Evolutionary conservation across 1,140 invertebrate genomes (phyloP), one percentile per base, ranked within the genome.

Genomic region (Xylocopa sonorina): DNA sequence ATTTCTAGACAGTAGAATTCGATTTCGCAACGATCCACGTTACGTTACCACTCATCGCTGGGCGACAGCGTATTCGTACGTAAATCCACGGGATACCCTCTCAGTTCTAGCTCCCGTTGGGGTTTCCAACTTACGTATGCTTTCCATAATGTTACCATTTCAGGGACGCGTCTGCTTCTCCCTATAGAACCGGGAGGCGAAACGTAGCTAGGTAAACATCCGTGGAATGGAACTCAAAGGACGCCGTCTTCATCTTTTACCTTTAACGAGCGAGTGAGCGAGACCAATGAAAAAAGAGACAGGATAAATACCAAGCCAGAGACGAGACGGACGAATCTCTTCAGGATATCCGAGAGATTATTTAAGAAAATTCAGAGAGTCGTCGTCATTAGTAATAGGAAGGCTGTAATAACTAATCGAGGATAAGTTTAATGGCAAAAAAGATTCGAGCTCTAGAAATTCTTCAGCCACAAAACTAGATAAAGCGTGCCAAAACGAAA

Each of bases 161-260:
- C 12, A 34, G 16, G 34, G n/a, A 50, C 12, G 12, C 24, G n/a
- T 41, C 41, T 24, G 16, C 58, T 29, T 63, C 27, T 64, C 46
- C 60, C 58, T 9, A 0, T 14, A 41, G 55, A 62, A 43, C 32
- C 29, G n/a, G 27, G 58, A n/a, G 18, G 43, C 43, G 58, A 53
- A 64, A 64, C 21, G 73, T 53, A 55, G 50, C 62, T 32, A 41
- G 51, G 73, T 57, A 76, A 76, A 76, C 51, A 57, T 76, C 63
- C 63, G 73, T 67, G 50, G 50, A 67, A 55, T 53, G 50, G 29
- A 67, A 57, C 32, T 57, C 50, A 75, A 75, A 67, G 50, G 62
- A 29, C 27, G 51, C n/a, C 62, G 21, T 14, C 51, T 75, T 75
- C 50, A 48, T 57, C 73, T 57, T 57, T 38, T 41, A 18, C 34